Evolutionary conservation across 2,113 vertebrate genomes (phyloP), one percentile per base, ranked within the genome.

Genomic region (Sapayoa aenigma): DNA sequence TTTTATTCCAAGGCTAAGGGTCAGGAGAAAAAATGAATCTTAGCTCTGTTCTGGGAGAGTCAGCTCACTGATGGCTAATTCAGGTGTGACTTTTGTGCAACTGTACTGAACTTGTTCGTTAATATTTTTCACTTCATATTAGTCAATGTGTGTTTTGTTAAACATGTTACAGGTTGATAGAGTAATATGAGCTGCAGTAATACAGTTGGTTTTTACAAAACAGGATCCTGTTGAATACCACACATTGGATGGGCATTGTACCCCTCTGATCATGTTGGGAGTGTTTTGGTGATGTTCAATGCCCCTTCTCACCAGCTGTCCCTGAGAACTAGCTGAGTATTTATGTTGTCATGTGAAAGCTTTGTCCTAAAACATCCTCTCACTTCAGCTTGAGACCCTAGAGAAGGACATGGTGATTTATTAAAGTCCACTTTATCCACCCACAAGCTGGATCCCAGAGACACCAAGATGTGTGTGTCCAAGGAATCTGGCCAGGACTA

Each of bases 211-310:
- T 2, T 62, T 78, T 39, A 25, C 39, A 31, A 58, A 90, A 60
- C 39, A 53, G 71, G 6, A 15, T 8, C 46, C 9, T 33, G 37
- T 66, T 66, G 55, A 31, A 31, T 33, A 14, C 8, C 50, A 39
- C 7, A 2, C 0, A 0, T 1, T n/a, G 55, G 27, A 5, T 1
- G 5, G 21, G 20, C 16, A 6, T 14, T 58, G 42, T 9, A n/a
- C 9, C 21, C 25, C 21, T 55, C 66, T 63, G 37, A 27, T 55
- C 14, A 0, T 1, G 16, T 5, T 0, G 0, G 69, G 18, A 47
- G 21, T 8, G 44, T 42, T 65, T 17, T 3, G 2, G 2, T 56
- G 65, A 35, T 66, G 35, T 35, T 60, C 4, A 33, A 27, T 47
- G 14, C 31, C 6, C 7, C 18, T 11, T 18, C 8, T 6, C 23